Evolutionary conservation across 2,797 vertebrate species (phyloP).

Genomic region (Enteromius fasciolatus): DNA sequence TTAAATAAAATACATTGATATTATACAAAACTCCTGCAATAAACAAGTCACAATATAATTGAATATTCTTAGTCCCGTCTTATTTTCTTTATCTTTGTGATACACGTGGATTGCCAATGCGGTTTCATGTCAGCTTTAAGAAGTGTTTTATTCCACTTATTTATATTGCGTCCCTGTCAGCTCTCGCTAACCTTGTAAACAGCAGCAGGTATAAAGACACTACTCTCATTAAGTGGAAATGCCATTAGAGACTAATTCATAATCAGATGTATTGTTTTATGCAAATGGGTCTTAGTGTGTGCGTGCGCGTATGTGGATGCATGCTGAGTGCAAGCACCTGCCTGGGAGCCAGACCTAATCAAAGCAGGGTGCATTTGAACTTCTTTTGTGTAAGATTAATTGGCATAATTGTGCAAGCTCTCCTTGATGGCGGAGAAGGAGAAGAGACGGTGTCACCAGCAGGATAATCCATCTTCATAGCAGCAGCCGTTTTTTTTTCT

Average conservation of each 20-base stretch:
- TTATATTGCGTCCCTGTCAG: constrained; percentile 22
- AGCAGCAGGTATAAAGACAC: constrained; percentile 43
- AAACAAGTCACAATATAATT: neutral
- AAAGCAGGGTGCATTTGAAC: constrained; percentile 51
- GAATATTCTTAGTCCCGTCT: neutral
- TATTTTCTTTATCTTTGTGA: neutral
- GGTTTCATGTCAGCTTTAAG: neutral
- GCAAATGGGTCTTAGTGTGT: constrained; percentile 27
- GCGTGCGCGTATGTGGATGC: constrained; percentile 29
- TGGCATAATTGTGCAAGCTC: constrained; percentile 80
- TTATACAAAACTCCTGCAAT: no score
- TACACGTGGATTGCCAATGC: neutral
- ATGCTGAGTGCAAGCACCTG: constrained; percentile 63
- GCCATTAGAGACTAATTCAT: constrained; percentile 48
- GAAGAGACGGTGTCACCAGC: constrained; percentile 75
- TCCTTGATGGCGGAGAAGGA: constrained; percentile 70
- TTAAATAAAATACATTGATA: no score
- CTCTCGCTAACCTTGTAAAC: constrained; percentile 47
- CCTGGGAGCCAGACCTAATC: constrained; percentile 59
- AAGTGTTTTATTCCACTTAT: constrained; percentile 32
- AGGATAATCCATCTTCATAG: constrained; percentile 84
- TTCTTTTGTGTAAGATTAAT: constrained; percentile 78
- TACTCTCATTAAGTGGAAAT: constrained; percentile 47
- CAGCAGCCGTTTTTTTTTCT: constrained; percentile 65
- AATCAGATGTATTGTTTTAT: constrained; percentile 52